Evolutionary conservation across 2,797 vertebrate species (phyloP), one percentile per base, ranked within the genome.

Genomic region (Prunella strophiata): DNA sequence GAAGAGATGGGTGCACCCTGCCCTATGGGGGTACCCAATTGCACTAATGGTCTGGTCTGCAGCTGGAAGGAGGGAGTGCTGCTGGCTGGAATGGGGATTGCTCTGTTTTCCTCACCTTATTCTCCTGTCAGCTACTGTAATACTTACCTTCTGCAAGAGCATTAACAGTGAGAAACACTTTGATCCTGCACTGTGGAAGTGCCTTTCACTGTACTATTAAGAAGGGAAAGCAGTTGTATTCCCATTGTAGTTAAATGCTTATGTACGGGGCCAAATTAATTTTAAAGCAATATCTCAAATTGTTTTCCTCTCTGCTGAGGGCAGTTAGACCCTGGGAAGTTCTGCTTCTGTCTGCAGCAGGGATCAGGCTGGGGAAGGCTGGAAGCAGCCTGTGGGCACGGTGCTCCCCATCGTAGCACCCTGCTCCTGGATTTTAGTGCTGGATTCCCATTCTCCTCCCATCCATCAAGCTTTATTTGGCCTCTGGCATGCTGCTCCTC

Each of bases 11-110:
- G 26, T 67, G 52, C 18, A 23, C n/a, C 38, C 32, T 48, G 27
- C n/a, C 23, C 7, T 5, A 0, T 9, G 18, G 16, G 30, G 13
- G 1, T 68, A 38, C 55, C 20, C 0, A 0, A 3, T 32, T 78
- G 51, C 10, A 5, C 72, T 36, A 4, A 7, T 25, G 59, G n/a
- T 14, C 54, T 70, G 63, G n/a, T n/a, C 54, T 88, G 65, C 57
- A 32, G 51, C 15, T 0, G 1, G 15, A 40, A 36, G 25, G 59
- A 70, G 42, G n/a, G 34, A 73, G n/a, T 0, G 0, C 32, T 91
- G 68, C 59, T 38, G 27, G 42, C 61, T 77, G 52, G 32, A 45
- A 21, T 3, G 23, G 9, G 48, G 15, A 45, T 79, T 45, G 45
- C 63, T 90, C 40, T 42, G 22, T 61, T 73, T 81, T 54, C 42